Evolutionary conservation across 2,797 vertebrate species (phyloP).

Genomic region (Rallus crepitans): DNA sequence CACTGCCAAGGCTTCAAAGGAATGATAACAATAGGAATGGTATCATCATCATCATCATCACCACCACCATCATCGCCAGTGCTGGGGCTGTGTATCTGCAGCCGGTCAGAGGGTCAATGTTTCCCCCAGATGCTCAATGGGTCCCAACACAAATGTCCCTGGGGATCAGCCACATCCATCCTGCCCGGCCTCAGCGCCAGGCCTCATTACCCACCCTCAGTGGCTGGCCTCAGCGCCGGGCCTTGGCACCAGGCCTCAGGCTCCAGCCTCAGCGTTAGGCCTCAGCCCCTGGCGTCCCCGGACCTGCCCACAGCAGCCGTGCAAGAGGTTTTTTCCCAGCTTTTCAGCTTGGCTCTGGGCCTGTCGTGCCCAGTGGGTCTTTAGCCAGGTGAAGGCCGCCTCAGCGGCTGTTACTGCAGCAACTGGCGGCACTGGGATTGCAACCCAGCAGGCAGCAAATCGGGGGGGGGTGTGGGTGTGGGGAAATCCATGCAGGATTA

Average conservation of each 20-base stretch:
- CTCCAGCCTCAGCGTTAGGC: no score
- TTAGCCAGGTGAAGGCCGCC: background rate
- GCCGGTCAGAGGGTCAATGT: background rate
- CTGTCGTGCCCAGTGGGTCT: background rate
- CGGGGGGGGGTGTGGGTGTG: background rate
- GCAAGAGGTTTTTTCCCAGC: background rate
- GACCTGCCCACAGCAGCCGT: background rate
- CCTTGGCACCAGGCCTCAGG: no score
- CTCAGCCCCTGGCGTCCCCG: no score
- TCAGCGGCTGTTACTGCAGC: background rate
- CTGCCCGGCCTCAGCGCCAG: background rate
- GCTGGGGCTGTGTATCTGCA: background rate
- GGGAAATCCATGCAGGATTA: constrained; percentile 4
- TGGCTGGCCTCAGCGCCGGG: no score
- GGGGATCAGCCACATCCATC: background rate
- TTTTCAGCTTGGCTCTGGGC: background rate
- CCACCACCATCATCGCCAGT: no score
- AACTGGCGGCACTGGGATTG: background rate
- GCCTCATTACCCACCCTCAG: no score
- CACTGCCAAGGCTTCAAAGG: background rate
- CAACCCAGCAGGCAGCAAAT: background rate
- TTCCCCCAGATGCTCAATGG: background rate
- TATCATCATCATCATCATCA: no score
- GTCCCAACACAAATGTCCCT: background rate
- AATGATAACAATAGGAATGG: background rate